These are phyloP conservation scores for Hoplodrina blanda DNA, from an alignment of 2,888 invertebrate species.

Conservation along the genomic window DNA sequence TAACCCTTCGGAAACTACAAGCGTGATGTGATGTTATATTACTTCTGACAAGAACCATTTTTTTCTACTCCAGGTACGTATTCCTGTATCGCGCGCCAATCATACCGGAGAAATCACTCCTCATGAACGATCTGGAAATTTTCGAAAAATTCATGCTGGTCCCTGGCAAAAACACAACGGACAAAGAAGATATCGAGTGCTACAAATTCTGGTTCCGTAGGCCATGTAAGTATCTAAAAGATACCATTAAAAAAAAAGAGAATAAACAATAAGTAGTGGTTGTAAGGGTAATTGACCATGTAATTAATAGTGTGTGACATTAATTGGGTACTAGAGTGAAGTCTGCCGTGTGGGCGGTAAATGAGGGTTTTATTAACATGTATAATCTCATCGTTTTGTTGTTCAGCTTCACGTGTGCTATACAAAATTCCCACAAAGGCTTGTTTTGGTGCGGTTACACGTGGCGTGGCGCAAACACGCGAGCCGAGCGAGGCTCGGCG, in stretches of 20 bases:
- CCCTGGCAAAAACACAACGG: slow-evolving; percentile 75
- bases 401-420: neutral
- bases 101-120: slow-evolving; percentile 89
- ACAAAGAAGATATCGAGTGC: slow-evolving; percentile 88
- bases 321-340: slow-evolving; percentile 8
- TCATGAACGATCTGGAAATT: slow-evolving; percentile 80
- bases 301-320: slow-evolving; percentile 1
- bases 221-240: slow-evolving; percentile 81
- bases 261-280: neutral
- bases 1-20: too few species aligned
- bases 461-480: too few species aligned
- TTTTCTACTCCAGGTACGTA: slow-evolving; percentile 87
- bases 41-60: neutral
- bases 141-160: slow-evolving; percentile 80
- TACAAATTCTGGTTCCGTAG: slow-evolving; percentile 91
- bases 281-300: slow-evolving; percentile 8
- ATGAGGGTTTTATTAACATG: neutral
- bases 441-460: too few species aligned
- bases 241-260: neutral
- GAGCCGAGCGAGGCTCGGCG: too few species aligned
- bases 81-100: slow-evolving; percentile 90
- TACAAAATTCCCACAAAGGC: neutral
- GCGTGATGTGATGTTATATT: too few species aligned
- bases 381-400: neutral
- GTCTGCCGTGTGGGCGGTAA: neutral